Evolutionary conservation across 30 jellyfish, hydroid and myxozoan genomes (phyloP), one percentile per base, ranked within the genome.

Genomic region (Sanderia malayensis): DNA sequence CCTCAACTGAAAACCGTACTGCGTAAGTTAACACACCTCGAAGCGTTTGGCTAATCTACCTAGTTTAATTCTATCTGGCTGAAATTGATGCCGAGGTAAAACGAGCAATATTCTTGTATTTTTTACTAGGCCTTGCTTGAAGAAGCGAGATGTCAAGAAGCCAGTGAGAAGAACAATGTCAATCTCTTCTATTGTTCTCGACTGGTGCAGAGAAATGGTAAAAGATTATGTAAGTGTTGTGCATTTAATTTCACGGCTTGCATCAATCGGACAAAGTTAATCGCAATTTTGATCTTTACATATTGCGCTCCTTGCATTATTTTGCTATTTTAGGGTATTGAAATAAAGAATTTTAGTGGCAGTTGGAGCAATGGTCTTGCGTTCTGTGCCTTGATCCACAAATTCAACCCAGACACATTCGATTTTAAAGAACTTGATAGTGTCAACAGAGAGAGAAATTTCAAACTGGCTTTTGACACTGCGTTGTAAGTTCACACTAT

Each of bases 161-260:
- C 84, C 81, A 0, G 70, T 71, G 6, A 70, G 86, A 58, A 52
- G 97, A 68, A 89, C 97, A 1, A 82, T 74, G 94, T 89, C 97
- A 13, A 89, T 89, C 22, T 93, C 96, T 19, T 31, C 76, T 15
- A 89, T 89, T 61, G 97, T 89, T n/a, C 86, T 89, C 18, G 97
- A 89, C 53, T 89, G 97, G 97, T 93, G 93, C 83, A 93, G 76
- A 46, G 97, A 89, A 83, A 89, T 89, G 97, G 89, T 89, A 0
- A 76, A 73, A 70, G 97, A 89, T 67, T 89, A 89, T 60, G 96
- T 92, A 61, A 81, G 93, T 70, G 70, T 21, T 20, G 17, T 8
- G 24, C n/a, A n/a, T n/a, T n/a, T n/a, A n/a, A n/a, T n/a, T n/a
- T n/a, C n/a, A n/a, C n/a, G n/a, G n/a, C n/a, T n/a, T n/a, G n/a